Base-by-base conservation (phyloP, 2,113 vertebrate genomes). In the Oenanthe oenanthe region DNA sequence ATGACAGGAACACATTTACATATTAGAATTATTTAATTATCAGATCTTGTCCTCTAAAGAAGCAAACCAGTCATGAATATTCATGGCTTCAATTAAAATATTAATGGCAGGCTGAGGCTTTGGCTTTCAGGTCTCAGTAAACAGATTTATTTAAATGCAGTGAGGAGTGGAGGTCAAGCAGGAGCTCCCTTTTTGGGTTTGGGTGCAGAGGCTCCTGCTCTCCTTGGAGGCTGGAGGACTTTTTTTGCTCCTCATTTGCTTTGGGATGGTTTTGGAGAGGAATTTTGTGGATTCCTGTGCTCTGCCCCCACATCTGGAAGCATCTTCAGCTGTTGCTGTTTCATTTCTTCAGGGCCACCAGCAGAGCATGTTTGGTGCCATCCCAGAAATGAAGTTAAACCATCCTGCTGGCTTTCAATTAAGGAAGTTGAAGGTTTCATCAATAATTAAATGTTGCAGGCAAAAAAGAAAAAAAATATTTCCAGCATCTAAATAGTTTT, bases 11-110 rank as follows among this genome's bases (percentile, higher is more conserved):
- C 93, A 80, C 96, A 98, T 98, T 97, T 98, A 20, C 98, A 97
- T 98, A 90, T 70, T 80, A 62, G 95, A 98, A 97, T 98, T 97
- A 97, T 98, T 97, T 97, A 94, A 93, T 96, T 97, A 92, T 82
- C 12, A 1, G 66, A 77, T 93, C 93, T 82, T 96, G 94, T 94
- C 92, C 95, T 97, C 96, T 85, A 88, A 97, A 97, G 93, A 94
- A 96, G 85, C 86, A 65, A 93, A 91, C 76, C 24, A 16, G 2
- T 43, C 85, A 93, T 98, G 97, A 97, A 98, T 98, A 98, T 98
- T 98, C 96, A 97, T 97, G 56, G 2, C 1, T 70, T 91, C 66
- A 95, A 97, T 98, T 98, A 97, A 98, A 98, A 98, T 98, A 98
- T 98, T 98, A 97, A 98, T 97, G 54, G n/a, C 75, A 85, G 96